Evolutionary conservation across 2,888 invertebrate species (phyloP).

Genomic region (Lycocerus yunnanus): DNA sequence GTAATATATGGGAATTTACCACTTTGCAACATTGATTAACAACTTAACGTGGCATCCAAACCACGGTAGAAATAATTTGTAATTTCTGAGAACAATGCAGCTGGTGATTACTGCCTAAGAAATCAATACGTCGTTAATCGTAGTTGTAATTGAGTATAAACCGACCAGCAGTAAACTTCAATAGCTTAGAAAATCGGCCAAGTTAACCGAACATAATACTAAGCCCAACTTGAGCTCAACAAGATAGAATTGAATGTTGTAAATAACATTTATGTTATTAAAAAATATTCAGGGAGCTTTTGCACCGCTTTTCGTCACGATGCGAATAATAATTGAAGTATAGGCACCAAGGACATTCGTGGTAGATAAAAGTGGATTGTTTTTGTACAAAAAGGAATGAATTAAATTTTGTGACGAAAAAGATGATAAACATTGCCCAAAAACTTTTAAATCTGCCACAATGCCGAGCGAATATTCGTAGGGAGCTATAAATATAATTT

Average conservation of each 20-base stretch:
- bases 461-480: neutral
- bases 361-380: neutral
- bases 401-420: neutral
- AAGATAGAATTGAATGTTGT: neutral
- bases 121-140: neutral
- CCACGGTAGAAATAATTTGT: neutral
- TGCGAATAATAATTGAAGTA: no score
- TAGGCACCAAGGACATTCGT: no score
- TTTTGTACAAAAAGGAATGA: neutral
- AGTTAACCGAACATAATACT: neutral
- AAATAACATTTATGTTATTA: no score
- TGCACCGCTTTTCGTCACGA: no score
- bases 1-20: no score
- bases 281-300: no score
- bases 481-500: conserved; percentile 1
- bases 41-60: neutral
- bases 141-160: neutral
- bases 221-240: neutral
- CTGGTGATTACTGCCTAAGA: neutral
- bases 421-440: neutral
- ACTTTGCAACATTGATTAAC: no score
- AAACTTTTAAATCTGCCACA: neutral
- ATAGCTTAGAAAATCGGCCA: neutral
- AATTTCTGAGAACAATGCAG: neutral
- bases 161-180: neutral